Evolutionary conservation across 2,888 invertebrate species (phyloP), one percentile per base, ranked within the genome.

Genomic region (Rosalia funebris): DNA sequence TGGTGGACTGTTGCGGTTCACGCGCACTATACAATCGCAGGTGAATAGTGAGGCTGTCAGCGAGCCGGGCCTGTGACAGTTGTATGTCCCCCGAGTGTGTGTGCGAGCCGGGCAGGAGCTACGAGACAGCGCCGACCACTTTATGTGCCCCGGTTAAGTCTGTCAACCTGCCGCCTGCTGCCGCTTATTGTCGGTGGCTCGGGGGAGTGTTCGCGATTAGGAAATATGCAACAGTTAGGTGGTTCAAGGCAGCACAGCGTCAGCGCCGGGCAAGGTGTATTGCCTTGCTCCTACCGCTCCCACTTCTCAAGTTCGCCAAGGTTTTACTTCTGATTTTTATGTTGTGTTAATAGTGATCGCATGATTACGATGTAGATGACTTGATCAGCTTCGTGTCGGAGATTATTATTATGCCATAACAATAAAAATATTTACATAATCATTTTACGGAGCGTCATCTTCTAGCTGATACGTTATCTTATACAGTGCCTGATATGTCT

Each of bases 11-110:
- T 60, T 67, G 66, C 65, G 69, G 64, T 73, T 71, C 72, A 73
- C 69, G 66, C 67, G 65, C 64, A 50, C 60, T 53, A 57, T 61
- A 69, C 70, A 72, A 70, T 70, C 71, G 65, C 62, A 62, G 61
- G 70, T 71, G 66, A 71, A 71, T 69, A 69, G 71, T 66, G 68
- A 42, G 67, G 60, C 71, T 73, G 74, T 73, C 74, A 72, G 63
- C 69, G 65, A 63, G 68, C 63, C 63, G 60, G 45, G 52, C 54
- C 59, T 63, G 63, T 72, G 74, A 73, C 73, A 74, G 70, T 72
- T 72, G 71, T 72, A 74, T 73, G 70, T 73, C 70, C 65, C 56
- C 46, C 52, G 45, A 63, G 62, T 36, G 44, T 54, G 37, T 55
- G 60, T 36, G 58, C 42, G 52, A 46, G 58, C 45, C 50, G 62